These are phyloP conservation scores for Troides helena DNA, from an alignment of 2,888 invertebrate species.

Conservation along the genomic window DNA sequence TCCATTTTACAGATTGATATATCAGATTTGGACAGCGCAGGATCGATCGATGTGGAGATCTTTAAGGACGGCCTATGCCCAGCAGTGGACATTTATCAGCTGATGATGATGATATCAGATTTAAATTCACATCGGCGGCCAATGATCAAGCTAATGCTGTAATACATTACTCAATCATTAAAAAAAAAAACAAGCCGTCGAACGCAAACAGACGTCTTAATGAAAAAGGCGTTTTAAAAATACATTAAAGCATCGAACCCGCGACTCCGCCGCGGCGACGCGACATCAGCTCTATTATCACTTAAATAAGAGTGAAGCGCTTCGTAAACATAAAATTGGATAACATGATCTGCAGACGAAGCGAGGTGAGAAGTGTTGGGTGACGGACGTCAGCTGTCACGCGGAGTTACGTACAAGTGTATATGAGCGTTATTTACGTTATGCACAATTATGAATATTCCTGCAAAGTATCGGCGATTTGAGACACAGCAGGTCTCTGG, in stretches of 20 bases:
- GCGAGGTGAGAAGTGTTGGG: conserved; percentile 31
- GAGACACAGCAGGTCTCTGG: too few relatives aligned
- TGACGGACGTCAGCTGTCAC: conserved; percentile 33
- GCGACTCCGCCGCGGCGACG: neutral
- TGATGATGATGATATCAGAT: neutral
- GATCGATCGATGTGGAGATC: neutral
- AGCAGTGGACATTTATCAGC: neutral
- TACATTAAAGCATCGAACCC: conserved; percentile 27
- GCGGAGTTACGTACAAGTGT: conserved; percentile 24
- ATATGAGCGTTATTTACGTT: too few relatives aligned
- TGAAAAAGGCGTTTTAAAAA: conserved; percentile 33
- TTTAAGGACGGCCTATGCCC: neutral
- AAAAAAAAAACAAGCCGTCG: conserved; percentile 24
- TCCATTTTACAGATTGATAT: too few relatives aligned
- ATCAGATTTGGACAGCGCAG: neutral
- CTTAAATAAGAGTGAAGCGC: conserved; percentile 10
- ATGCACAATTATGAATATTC: too few relatives aligned
- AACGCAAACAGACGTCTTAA: conserved; percentile 32
- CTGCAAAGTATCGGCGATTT: too few relatives aligned
- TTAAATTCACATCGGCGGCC: neutral
- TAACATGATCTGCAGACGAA: conserved; percentile 31
- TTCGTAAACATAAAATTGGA: conserved; percentile 21
- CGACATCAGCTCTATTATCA: conserved; percentile 17
- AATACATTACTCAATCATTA: conserved; percentile 14
- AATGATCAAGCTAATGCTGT: conserved; percentile 6